Percentiles rank a stretch among this genome's conserved stretches.
Conservation (phyloP, 2,113 vertebrate genomes). For the Helogale parvula region DNA sequence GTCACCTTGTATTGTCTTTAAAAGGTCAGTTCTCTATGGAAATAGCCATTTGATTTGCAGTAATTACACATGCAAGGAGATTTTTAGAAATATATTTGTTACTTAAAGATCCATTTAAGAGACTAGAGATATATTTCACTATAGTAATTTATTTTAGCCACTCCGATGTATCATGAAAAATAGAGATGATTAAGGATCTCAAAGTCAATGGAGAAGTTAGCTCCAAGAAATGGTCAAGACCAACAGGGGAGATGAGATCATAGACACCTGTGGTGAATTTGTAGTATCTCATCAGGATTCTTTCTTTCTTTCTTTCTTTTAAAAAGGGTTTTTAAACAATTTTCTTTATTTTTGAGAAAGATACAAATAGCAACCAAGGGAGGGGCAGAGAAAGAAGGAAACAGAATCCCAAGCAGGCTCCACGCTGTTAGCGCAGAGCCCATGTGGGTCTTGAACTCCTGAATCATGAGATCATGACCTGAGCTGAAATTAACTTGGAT, state of each 20-base stretch:
- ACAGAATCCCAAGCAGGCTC: too few relatives aligned
- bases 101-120: not conserved
- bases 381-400: too few relatives aligned
- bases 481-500: too few relatives aligned
- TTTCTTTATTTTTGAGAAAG: too few relatives aligned
- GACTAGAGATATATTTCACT: not conserved
- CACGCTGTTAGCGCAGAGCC: too few relatives aligned
- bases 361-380: too few relatives aligned
- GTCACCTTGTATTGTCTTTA: not conserved
- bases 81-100: not conserved
- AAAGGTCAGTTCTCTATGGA: not conserved
- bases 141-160: constrained; percentile 2
- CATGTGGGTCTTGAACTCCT: too few relatives aligned
- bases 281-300: not conserved
- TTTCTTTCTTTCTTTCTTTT: not conserved
- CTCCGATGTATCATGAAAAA: not conserved
- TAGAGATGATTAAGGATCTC: not conserved
- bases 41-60: not conserved
- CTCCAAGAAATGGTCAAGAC: not conserved
- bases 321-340: too few relatives aligned
- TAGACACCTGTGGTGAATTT: not conserved
- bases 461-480: too few relatives aligned
- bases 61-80: not conserved
- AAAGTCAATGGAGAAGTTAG: not conserved
- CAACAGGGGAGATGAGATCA: not conserved